These are phyloP conservation scores for Sciurus vulgaris DNA, from an alignment of 2,797 vertebrate species.

Conservation along the genomic window DNA sequence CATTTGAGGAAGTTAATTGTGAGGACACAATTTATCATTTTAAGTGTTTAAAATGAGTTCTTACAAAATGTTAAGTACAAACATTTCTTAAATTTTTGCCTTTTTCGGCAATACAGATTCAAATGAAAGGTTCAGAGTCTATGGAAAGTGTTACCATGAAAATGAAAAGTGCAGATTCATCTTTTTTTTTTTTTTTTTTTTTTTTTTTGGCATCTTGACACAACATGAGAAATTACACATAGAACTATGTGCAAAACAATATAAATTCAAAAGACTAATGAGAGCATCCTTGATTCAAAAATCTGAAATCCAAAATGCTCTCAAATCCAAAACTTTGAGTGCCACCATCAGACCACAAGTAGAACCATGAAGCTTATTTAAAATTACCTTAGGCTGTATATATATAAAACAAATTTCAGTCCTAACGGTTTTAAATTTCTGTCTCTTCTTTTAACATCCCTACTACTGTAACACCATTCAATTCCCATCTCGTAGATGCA, in stretches of 20 bases:
- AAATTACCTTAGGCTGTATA: background rate
- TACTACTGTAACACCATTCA: background rate
- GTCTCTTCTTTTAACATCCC: background rate
- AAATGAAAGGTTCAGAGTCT: constrained; percentile 31
- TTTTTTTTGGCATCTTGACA: constrained; percentile 27
- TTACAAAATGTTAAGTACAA: background rate
- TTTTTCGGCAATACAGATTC: constrained; percentile 6
- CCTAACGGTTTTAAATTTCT: too few relatives aligned
- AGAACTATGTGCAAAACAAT: constrained; percentile 7
- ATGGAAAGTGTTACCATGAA: constrained; percentile 67
- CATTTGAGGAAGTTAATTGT: background rate
- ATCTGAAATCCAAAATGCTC: background rate
- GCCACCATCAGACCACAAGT: background rate
- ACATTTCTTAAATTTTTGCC: background rate
- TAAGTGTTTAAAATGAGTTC: constrained; percentile 47
- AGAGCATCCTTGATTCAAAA: too few relatives aligned
- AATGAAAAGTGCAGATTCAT: constrained; percentile 65
- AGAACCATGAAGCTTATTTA: background rate
- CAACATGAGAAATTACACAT: background rate
- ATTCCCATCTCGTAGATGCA: background rate
- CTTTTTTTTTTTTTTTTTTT: constrained; percentile 5
- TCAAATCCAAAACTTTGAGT: background rate
- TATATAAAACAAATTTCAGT: background rate
- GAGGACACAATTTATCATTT: background rate
- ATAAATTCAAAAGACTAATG: too few relatives aligned